Conservation (phyloP, 2,888 invertebrate genomes). For the Dryobota labecula region DNA sequence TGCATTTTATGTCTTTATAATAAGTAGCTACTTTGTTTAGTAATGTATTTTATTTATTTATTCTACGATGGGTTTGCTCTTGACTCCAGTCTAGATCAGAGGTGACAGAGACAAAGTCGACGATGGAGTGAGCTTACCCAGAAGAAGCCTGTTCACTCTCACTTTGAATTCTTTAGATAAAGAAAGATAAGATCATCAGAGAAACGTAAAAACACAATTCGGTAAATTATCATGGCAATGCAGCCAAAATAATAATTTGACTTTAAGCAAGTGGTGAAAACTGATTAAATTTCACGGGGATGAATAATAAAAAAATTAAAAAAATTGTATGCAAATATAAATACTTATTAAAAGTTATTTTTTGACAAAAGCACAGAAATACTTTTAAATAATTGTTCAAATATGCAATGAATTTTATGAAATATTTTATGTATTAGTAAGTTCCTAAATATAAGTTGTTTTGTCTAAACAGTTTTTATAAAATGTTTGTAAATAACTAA, state of each 20-base stretch:
- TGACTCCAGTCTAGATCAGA: too few species aligned
- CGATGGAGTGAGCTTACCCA: too few species aligned
- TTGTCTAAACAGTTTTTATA: conserved; percentile 41
- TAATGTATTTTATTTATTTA: too few species aligned
- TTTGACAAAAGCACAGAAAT: not conserved
- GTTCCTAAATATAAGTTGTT: conserved; percentile 45
- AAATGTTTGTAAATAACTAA: conserved; percentile 59
- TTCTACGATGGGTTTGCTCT: too few species aligned
- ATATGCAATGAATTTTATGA: conserved; percentile 23
- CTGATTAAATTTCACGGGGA: not conserved
- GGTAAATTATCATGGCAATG: not conserved
- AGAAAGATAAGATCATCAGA: not conserved
- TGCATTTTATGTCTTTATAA: conserved; percentile 45
- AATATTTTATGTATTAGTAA: conserved; percentile 11
- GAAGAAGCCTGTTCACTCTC: too few species aligned
- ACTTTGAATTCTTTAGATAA: too few species aligned
- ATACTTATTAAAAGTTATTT: not conserved
- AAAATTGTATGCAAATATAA: conserved; percentile 2
- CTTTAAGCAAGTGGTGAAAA: not conserved
- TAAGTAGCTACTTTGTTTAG: conserved; percentile 4
- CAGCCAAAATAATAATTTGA: not conserved
- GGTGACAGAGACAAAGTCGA: too few species aligned
- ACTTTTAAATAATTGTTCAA: conserved; percentile 4
- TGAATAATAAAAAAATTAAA: too few species aligned
- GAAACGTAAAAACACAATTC: not conserved